Evolutionary conservation across 1,140 invertebrate species (phyloP), one percentile per base, ranked within the genome.

Genomic region (Catajapyx aquilonaris): DNA sequence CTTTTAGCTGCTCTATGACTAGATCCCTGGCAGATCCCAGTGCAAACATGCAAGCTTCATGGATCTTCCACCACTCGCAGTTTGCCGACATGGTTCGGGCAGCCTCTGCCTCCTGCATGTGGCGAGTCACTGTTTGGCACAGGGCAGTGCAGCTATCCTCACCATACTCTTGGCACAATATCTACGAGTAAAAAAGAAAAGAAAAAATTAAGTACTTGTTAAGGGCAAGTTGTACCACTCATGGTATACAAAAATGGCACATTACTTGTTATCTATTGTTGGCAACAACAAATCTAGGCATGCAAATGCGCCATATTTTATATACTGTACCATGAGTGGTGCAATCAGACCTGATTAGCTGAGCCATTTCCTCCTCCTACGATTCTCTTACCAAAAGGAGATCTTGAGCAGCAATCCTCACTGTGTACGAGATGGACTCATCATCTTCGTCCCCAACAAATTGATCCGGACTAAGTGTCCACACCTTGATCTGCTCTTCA

Each of bases 371-470:
- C n/a, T n/a, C n/a, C n/a, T n/a, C n/a, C n/a, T n/a, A n/a, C n/a
- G n/a, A n/a, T n/a, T n/a, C n/a, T n/a, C 53, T 54, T 51, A 73
- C 71, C 50, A 62, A 45, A 5, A 81, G 46, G 3, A 81, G 57
- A 54, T 81, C 78, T 38, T 73, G 70, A 5, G 76, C 76, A 5
- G 75, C 76, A 41, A 78, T 70, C 37, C 78, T 59, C n/a, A 83
- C 70, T 17, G 75, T 76, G 42, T 76, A 75, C 4, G 68, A 65
- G 33, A 66, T 73, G 1, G 64, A 66, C 35, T 69, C 66, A 39
- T 78, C 70, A 49, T 79, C 74, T 48, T 83, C 79, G 49, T 83
- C 77, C 45, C 79, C 75, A 4, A 81, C 71, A 60, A 79, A 81
- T 44, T 71, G 69, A 48, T 76, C 72, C 0, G 74, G 72, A 61